A percentile compares a stretch with the other conserved stretches of the same genome.
phyloP scores from a whole-genome alignment of 1,140 invertebrate genomes.

The Proctacanthus coquilletti region DNA sequence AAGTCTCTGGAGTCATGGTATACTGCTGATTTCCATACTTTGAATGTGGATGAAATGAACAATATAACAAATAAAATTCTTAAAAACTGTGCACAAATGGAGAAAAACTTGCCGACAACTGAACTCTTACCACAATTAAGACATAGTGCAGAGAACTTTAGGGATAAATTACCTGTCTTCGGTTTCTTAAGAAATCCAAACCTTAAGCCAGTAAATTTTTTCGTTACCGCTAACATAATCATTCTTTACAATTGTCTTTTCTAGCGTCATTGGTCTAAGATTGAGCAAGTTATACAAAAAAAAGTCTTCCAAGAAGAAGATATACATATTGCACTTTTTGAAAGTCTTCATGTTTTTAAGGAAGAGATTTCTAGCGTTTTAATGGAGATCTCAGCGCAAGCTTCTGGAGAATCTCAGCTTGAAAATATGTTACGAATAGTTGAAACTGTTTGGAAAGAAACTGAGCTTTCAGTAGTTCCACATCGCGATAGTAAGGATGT shows the following conservation, averaged over 20 bases:
- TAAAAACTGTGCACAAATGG: slow-evolving; percentile 55
- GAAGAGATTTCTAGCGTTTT: slow-evolving; percentile 43
- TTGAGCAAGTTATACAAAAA: slow-evolving; percentile 55
- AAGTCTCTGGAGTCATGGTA: slow-evolving; percentile 30
- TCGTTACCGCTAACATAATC: background rate
- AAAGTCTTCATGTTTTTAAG: slow-evolving; percentile 56
- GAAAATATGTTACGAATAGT: slow-evolving; percentile 67
- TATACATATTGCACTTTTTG: slow-evolving; percentile 45
- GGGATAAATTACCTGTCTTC: slow-evolving; percentile 38
- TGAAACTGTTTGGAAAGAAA: slow-evolving; percentile 61
- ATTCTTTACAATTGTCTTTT: slow-evolving; percentile 2
- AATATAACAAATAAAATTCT: slow-evolving; percentile 45
- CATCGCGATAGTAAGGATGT: slow-evolving; percentile 70
- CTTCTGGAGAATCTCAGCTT: slow-evolving; percentile 67
- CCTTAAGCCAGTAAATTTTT: slow-evolving; percentile 14
- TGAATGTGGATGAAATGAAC: slow-evolving; percentile 56
- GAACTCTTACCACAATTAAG: slow-evolving; percentile 58
- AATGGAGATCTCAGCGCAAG: slow-evolving; percentile 67
- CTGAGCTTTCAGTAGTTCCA: slow-evolving; percentile 59
- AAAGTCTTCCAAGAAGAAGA: slow-evolving; percentile 53
- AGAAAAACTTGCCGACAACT: slow-evolving; percentile 61
- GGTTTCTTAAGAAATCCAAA: slow-evolving; percentile 24
- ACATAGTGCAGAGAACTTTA: slow-evolving; percentile 58
- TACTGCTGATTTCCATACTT: slow-evolving; percentile 43
- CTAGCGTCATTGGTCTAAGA: slow-evolving; percentile 65